Evolutionary conservation across 2,113 vertebrate species (phyloP), one percentile per base, ranked within the genome.

Genomic region (Pterophyllum scalare): DNA sequence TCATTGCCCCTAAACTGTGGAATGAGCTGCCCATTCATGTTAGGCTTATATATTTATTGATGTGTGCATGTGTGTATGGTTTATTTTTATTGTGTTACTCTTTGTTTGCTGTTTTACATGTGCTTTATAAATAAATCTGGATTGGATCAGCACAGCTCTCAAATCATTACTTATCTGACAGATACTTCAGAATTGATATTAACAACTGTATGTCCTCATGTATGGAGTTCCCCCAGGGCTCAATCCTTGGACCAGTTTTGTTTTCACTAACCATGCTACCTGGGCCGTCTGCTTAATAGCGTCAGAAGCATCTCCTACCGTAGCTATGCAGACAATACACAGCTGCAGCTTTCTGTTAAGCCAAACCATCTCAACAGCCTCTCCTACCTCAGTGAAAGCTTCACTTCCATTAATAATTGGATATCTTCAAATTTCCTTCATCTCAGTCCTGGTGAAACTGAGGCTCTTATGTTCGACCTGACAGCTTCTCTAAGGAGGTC

Each of bases 381-480:
- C 43, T 43, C 22, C n/a, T 67, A 17, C 13, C n/a, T 1, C 0
- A 11, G 38, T 14, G 22, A 65, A 43, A 43, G 62, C 22, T 67
- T 67, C 10, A 12, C 38, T 38, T 3, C 8, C 9, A 10, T 38
- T 40, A 40, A 40, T 40, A 40, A 40, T 12, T 12, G 10, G 38
- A 12, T 40, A 11, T 12, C 38, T 40, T 40, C 38, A 40, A 40
- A 40, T 19, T 43, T 65, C 13, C 24, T 43, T 65, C 13, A 65
- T 65, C 62, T 65, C 35, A 65, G 13, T 65, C 35, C 35, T 65
- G 38, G 15, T 13, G 43, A 43, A 65, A 24, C 35, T 13, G 40
- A 65, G 62, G n/a, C 0, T 43, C 62, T 43, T 65, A n/a, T 65
- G 35, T 65, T 14, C 1, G 2, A 0, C 35, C 7, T 15, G 7